A percentile compares a stretch with the other conserved stretches of the same genome.
phyloP scores from a whole-genome alignment of 1,140 invertebrate species.

The Zaprionus davidi region DNA sequence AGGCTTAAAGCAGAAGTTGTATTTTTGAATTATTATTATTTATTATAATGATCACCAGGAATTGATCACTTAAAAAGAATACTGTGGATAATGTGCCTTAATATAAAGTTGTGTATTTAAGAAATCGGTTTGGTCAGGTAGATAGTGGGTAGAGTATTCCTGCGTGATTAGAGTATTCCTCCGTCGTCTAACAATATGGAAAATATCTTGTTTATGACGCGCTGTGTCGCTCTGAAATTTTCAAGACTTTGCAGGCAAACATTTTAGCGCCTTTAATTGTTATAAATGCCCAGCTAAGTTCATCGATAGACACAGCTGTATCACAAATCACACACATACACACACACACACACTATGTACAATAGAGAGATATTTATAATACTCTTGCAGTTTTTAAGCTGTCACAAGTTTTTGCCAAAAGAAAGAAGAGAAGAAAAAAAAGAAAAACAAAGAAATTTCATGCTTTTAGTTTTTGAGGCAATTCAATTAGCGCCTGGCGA shows the following conservation, averaged over 20 bases:
- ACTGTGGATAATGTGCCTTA: too few species aligned
- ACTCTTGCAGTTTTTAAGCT: slow-evolving; percentile 9
- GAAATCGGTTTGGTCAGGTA: too few species aligned
- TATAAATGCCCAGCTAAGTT: slow-evolving; percentile 46
- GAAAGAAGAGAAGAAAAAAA: not conserved
- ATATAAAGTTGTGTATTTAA: too few species aligned
- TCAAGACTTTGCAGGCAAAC: slow-evolving; percentile 67
- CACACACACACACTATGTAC: slow-evolving; percentile 16
- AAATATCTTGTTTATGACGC: slow-evolving; percentile 43
- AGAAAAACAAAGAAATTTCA: slow-evolving; percentile 25
- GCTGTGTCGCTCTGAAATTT: slow-evolving; percentile 59
- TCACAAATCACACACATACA: slow-evolving; percentile 8
- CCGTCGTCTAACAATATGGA: not conserved
- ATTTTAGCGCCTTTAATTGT: slow-evolving; percentile 78
- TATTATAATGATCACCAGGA: too few species aligned
- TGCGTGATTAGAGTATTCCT: not conserved
- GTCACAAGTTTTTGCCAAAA: slow-evolving; percentile 36
- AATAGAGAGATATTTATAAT: slow-evolving; percentile 10
- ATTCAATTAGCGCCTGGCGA: slow-evolving; percentile 59
- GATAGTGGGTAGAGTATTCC: not conserved
- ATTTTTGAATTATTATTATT: too few species aligned
- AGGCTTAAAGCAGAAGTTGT: too few species aligned
- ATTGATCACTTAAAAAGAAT: too few species aligned
- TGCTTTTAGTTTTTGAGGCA: slow-evolving; percentile 38
- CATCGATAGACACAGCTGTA: not conserved